Base-by-base conservation (phyloP, 1,140 invertebrate species). In the Drosophila erecta region DNA sequence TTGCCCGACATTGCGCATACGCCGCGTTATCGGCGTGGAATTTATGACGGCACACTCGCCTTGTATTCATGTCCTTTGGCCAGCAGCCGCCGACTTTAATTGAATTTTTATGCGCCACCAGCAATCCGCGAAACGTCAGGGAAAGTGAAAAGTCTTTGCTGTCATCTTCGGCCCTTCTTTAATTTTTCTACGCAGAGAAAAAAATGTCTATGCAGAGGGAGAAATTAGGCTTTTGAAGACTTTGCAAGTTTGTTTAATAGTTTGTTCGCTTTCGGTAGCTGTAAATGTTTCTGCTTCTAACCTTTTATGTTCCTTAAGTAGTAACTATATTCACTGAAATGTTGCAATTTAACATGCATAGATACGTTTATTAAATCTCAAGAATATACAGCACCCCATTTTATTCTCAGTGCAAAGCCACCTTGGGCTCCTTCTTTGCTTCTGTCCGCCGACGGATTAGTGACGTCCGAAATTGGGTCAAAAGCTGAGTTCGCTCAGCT, bases 1-100 rank as follows among this genome's bases (percentile, higher is more conserved):
- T 75, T 57, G 46, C 37, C n/a, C 24, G 43, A 57, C 73, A 87
- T 72, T 69, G 84, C 79, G 83, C 47, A 86, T 87, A 83, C 75
- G 84, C 71, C 62, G 41, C 56, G 84, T 67, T 87, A 81, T 81
- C 81, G 53, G 51, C 60, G 54, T 50, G 57, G 38, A 79, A 89
- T 79, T 84, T 87, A 79, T 79, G 79, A 50, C 51, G 71, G 60
- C 76, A 83, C 53, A 77, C 59, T 66, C 22, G 58, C 51, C 54
- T 53, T 70, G 58, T 70, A 60, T 65, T 71, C 80, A 64, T 54
- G 43, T 47, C 43, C 37, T 49, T 62, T 64, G 43, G 58, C 43
- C 49, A 51, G 33, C 35, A 46, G 37, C 44, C 22, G 38, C 40
- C 55, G 44, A 44, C 62, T 60, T 53, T 76, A 79, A 89, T 89